Evolutionary conservation across 2,113 vertebrate genomes (phyloP).

Genomic region (Lethenteron camtschaticum): DNA sequence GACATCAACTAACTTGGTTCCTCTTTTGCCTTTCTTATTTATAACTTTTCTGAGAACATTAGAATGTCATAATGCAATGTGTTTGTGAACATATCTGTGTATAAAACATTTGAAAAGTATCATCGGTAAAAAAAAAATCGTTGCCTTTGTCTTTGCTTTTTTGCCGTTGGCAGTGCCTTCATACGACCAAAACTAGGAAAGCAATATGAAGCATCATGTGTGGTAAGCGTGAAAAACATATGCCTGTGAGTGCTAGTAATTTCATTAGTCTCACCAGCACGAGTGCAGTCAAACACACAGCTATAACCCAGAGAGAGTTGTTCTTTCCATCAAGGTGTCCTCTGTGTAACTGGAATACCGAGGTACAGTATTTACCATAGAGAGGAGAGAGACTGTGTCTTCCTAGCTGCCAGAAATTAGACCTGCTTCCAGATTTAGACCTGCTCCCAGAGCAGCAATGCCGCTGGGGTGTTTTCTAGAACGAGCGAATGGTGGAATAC

Average conservation of each 20-base stretch:
- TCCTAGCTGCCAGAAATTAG: neutral
- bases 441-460: too few relatives aligned
- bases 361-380: neutral
- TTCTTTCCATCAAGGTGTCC: neutral
- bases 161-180: constrained; percentile 53
- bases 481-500: too few relatives aligned
- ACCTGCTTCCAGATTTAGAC: too few relatives aligned
- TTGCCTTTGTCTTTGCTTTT: constrained; percentile 4
- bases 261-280: too few relatives aligned
- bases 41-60: neutral
- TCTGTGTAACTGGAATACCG: neutral
- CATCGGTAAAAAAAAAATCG: neutral
- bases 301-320: constrained; percentile 8
- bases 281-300: neutral
- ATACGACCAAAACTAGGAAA: constrained; percentile 92
- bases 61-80: neutral
- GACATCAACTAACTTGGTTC: neutral
- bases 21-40: neutral
- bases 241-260: neutral
- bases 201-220: constrained; percentile 95
- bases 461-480: too few relatives aligned
- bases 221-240: constrained; percentile 42
- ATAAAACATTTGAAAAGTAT: neutral
- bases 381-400: neutral
- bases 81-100: neutral